These are phyloP conservation scores for Salminus brasiliensis DNA, from an alignment of 2,113 vertebrate genomes.

Conservation along the genomic window DNA sequence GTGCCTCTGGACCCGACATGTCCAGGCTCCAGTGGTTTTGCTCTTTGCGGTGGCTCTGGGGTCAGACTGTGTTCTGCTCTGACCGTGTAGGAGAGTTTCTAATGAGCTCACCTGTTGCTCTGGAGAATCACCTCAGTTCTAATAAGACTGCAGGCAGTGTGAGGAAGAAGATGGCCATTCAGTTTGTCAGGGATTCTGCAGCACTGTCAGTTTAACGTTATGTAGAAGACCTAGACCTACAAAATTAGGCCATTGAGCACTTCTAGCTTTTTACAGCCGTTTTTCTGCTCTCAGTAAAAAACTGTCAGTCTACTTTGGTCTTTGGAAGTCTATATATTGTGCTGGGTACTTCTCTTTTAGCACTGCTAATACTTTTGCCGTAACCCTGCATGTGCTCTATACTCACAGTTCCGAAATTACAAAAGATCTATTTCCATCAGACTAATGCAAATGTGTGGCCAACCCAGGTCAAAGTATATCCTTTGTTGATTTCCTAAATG, in stretches of 20 bases:
- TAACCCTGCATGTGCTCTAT: no score
- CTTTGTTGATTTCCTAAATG: no score
- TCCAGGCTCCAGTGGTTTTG: neutral
- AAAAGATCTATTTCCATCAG: no score
- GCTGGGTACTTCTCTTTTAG: no score
- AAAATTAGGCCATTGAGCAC: neutral
- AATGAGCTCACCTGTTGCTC: conserved; percentile 20
- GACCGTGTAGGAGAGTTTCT: neutral
- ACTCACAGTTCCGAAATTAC: no score
- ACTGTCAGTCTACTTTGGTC: no score
- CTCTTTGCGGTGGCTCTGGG: neutral
- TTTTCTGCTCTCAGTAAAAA: no score
- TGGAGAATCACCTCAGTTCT: neutral
- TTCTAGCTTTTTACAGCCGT: neutral
- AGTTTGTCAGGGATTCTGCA: neutral
- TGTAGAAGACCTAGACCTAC: neutral
- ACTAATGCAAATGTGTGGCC: no score
- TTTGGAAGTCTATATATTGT: no score
- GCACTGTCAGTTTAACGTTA: neutral
- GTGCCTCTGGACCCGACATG: neutral
- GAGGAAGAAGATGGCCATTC: neutral
- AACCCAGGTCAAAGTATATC: no score
- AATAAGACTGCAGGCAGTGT: neutral
- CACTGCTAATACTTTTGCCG: no score
- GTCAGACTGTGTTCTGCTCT: neutral